A percentile compares a stretch with the other conserved stretches of the same genome.
Evolutionary conservation across 2,888 invertebrate species (phyloP).

Genomic region (Eutolmus rufibarbis): DNA sequence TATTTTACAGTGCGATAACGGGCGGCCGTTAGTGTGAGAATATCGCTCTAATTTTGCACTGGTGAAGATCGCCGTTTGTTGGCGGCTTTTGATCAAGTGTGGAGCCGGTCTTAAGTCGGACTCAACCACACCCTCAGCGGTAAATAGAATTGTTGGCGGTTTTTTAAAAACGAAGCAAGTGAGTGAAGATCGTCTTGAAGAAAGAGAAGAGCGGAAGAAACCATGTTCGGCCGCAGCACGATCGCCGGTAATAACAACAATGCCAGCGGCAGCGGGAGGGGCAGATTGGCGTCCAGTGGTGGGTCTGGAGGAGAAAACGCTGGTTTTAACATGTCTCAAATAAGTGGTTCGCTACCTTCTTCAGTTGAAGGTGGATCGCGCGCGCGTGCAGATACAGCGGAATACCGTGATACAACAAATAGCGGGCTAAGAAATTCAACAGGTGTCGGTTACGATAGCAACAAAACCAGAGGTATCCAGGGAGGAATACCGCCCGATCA

Average conservation of each 20-base stretch:
- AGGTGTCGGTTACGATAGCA: constrained; percentile 37
- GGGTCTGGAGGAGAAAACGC: constrained; percentile 51
- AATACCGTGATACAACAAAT: constrained; percentile 45
- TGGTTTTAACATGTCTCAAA: constrained; percentile 51
- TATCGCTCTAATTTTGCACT: background rate
- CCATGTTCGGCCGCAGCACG: constrained; percentile 5
- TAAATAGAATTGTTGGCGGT: constrained; percentile 1
- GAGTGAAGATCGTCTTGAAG: background rate
- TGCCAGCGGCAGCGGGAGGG: background rate
- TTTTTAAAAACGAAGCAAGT: background rate
- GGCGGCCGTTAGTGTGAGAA: background rate
- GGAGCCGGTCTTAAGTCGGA: background rate
- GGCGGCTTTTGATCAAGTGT: background rate
- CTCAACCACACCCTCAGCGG: background rate
- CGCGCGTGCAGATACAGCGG: constrained; percentile 56
- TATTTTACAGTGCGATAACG: background rate
- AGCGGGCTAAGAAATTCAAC: constrained; percentile 37
- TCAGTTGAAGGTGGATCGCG: constrained; percentile 62
- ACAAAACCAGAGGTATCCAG: constrained; percentile 36
- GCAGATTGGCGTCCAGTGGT: constrained; percentile 39
- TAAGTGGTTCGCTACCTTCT: constrained; percentile 46
- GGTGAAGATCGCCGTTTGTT: background rate
- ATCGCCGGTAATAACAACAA: constrained; percentile 27
- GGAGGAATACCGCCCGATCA: constrained; percentile 22
- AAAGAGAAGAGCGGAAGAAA: background rate